Evolutionary conservation across 1,140 invertebrate species (phyloP).

Genomic region (Manduca sexta): DNA sequence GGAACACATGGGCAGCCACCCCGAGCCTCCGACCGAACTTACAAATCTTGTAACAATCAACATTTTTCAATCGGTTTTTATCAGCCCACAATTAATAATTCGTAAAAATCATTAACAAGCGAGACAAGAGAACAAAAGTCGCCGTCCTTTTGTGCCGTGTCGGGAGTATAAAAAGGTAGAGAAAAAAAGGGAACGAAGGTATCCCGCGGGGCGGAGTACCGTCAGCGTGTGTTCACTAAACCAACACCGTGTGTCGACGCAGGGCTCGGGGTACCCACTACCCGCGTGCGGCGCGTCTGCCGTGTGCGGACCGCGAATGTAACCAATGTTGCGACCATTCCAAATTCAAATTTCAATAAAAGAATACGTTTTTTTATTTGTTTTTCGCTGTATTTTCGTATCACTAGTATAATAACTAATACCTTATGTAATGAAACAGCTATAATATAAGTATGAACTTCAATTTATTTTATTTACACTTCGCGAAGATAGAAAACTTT

Average conservation of each 20-base stretch:
- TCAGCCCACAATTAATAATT: constrained; percentile 64
- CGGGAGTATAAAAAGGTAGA: constrained; percentile 40
- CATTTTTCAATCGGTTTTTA: constrained; percentile 65
- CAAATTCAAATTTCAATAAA: too few species aligned
- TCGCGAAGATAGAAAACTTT: too few species aligned
- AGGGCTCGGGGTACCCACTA: constrained; percentile 20
- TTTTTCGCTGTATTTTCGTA: too few species aligned
- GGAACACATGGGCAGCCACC: not conserved
- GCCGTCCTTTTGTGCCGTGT: constrained; percentile 60
- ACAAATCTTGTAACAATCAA: constrained; percentile 49
- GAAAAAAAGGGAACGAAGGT: constrained; percentile 38
- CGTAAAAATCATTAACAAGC: constrained; percentile 67
- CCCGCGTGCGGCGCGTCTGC: constrained; percentile 6
- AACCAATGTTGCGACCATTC: too few species aligned
- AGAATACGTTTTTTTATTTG: too few species aligned
- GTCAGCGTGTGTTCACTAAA: constrained; percentile 40
- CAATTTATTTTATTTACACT: too few species aligned
- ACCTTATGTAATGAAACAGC: too few species aligned
- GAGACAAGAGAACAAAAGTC: constrained; percentile 65
- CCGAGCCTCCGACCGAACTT: constrained; percentile 9
- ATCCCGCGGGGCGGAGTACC: constrained; percentile 41
- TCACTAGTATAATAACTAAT: too few species aligned
- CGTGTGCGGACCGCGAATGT: too few species aligned
- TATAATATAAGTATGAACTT: too few species aligned
- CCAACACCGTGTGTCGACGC: constrained; percentile 60